These are phyloP conservation scores for Caranx ignobilis DNA, from an alignment of 2,113 vertebrate genomes.

Conservation along the genomic window DNA sequence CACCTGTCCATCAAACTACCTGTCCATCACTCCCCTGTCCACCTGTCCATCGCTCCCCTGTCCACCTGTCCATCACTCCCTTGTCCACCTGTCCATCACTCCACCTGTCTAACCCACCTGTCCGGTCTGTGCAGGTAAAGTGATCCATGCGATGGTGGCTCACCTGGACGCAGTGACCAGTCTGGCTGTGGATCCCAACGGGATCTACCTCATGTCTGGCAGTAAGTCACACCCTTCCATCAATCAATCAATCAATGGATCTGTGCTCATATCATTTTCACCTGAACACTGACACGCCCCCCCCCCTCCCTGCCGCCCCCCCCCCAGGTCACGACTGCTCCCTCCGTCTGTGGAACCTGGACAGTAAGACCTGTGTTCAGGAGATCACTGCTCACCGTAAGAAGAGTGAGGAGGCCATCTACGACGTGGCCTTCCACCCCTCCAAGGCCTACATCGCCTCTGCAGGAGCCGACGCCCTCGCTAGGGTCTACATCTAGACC, in stretches of 20 bases:
- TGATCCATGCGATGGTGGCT: slow-evolving; percentile 99
- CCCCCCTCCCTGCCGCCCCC: neutral
- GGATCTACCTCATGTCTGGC: slow-evolving; percentile 99
- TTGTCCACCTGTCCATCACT: too few relatives aligned
- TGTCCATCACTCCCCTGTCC: neutral
- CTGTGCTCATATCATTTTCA: neutral
- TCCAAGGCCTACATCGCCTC: slow-evolving; percentile 99
- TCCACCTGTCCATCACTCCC: too few relatives aligned
- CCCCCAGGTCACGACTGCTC: slow-evolving; percentile 96
- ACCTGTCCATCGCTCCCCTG: too few relatives aligned
- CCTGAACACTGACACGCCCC: neutral
- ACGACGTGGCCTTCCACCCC: slow-evolving; percentile 99
- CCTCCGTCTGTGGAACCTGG: slow-evolving; percentile 98
- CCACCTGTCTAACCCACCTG: neutral
- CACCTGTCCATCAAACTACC: neutral
- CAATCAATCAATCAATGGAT: too few relatives aligned
- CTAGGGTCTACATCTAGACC: slow-evolving; percentile 95
- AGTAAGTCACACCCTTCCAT: slow-evolving; percentile 86
- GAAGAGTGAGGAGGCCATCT: slow-evolving; percentile 99
- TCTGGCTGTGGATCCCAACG: slow-evolving; percentile 98
- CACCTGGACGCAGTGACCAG: slow-evolving; percentile 99
- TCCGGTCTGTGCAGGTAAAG: slow-evolving; percentile 88
- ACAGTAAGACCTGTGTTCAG: slow-evolving; percentile 99
- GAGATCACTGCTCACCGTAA: slow-evolving; percentile 99
- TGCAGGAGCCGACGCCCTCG: slow-evolving; percentile 97